Evolutionary conservation across 2,113 vertebrate species (phyloP).

Genomic region (Desmodus rotundus): DNA sequence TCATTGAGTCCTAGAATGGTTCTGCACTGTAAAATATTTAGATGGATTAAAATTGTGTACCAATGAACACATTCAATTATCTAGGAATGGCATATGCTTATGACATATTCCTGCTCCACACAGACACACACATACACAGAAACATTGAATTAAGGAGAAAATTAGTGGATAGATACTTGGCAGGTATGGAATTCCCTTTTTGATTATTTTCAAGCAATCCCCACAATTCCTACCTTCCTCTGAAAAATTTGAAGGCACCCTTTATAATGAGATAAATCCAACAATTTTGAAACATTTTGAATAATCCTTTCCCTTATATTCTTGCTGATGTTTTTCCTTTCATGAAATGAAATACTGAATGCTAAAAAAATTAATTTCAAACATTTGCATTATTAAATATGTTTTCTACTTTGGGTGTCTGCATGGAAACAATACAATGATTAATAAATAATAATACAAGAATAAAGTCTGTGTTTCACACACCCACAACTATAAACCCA

Average conservation of each 20-base stretch:
- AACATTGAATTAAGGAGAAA: background rate
- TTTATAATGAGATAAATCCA: background rate
- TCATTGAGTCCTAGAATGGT: background rate
- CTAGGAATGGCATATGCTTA: background rate
- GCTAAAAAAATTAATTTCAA: constrained; percentile 1
- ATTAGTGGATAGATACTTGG: background rate
- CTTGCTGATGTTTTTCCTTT: background rate
- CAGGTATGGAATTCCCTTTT: background rate
- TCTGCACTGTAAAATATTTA: background rate
- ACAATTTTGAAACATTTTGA: background rate
- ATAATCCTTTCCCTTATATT: background rate
- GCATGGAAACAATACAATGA: background rate
- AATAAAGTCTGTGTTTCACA: background rate
- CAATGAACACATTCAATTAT: background rate
- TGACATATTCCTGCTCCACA: background rate
- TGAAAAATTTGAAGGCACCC: background rate
- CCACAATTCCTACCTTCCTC: background rate
- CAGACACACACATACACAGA: background rate
- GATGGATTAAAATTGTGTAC: background rate
- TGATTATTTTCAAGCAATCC: background rate
- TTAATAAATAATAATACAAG: background rate
- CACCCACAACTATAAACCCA: background rate
- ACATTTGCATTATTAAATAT: background rate
- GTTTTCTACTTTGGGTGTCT: background rate
- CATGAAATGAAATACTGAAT: background rate